Conservation (phyloP, 2,113 vertebrate genomes). For the Psettodes erumei region DNA sequence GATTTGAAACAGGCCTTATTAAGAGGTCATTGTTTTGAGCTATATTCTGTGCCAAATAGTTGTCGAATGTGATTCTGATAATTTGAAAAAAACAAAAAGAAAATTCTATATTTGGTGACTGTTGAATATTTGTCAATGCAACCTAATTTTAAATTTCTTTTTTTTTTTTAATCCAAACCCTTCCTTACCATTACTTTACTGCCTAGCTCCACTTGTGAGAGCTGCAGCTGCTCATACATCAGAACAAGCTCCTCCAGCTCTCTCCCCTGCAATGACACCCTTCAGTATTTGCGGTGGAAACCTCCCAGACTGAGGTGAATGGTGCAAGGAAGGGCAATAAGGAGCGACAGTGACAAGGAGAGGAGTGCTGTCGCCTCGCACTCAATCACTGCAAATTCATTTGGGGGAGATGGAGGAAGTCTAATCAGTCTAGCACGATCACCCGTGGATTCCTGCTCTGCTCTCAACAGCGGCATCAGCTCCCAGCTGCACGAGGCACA, state of each 20-base stretch:
- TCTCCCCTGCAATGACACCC: constrained; percentile 5
- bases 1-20: neutral
- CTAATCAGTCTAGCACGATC: constrained; percentile 76
- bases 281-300: constrained; percentile 29
- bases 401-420: constrained; percentile 69
- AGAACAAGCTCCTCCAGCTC: constrained; percentile 14
- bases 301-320: constrained; percentile 36
- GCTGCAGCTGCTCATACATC: constrained; percentile 34
- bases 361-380: constrained; percentile 49
- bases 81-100: too few relatives aligned
- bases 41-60: too few relatives aligned
- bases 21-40: neutral
- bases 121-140: too few relatives aligned
- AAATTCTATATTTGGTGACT: too few relatives aligned
- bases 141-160: too few relatives aligned
- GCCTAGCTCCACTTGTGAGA: neutral
- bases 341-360: constrained; percentile 42
- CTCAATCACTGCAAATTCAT: constrained; percentile 78
- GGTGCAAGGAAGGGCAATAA: constrained; percentile 29
- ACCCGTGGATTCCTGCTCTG: constrained; percentile 69
- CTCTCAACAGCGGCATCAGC: constrained; percentile 77
- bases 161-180: neutral
- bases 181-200: neutral
- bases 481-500: constrained; percentile 61
- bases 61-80: too few relatives aligned